Evolutionary conservation across 1,140 invertebrate species (phyloP), one percentile per base, ranked within the genome.

Genomic region (Orussus abietinus): DNA sequence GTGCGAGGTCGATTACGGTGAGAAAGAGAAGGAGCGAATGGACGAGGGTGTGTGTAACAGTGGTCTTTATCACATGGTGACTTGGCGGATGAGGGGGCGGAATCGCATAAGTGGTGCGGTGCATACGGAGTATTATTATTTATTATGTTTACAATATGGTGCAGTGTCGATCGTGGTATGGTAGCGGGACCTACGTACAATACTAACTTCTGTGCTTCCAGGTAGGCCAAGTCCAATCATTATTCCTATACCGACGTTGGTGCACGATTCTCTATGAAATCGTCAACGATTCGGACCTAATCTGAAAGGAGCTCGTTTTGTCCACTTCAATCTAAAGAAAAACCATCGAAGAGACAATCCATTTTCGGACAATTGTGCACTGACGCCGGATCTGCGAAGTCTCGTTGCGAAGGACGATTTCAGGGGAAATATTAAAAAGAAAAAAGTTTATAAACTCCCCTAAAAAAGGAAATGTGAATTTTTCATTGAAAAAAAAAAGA

Each of bases 121-220:
- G 61, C 60, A 62, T 49, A 57, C 54, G 61, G 55, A 62, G 5
- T 31, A 14, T 11, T 11, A 11, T 31, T 12, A 53, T 47, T 53
- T 34, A 62, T 62, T 62, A 67, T 66, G 61, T 69, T n/a, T 67
- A 66, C 51, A 66, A 71, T 17, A 19, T 70, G 68, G 68, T 72
- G 66, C 69, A 74, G 71, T 71, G 66, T 72, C 64, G 55, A 72
- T 72, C 62, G 62, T 64, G 57, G 61, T 66, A 61, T 72, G 71
- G 69, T 72, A 72, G 68, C 69, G 69, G 68, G 69, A 69, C 61
- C 69, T 70, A 71, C 68, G 67, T 64, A 62, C 57, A 72, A 73
- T 74, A 74, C 71, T 74, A 74, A 74, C 69, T 74, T 72, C 71
- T 72, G 71, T 72, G 71, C 71, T 74, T 74, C 57, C 67, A 74